These are phyloP conservation scores for Helicoverpa assulta DNA, from an alignment of 2,888 invertebrate species.

Conservation along the genomic window DNA sequence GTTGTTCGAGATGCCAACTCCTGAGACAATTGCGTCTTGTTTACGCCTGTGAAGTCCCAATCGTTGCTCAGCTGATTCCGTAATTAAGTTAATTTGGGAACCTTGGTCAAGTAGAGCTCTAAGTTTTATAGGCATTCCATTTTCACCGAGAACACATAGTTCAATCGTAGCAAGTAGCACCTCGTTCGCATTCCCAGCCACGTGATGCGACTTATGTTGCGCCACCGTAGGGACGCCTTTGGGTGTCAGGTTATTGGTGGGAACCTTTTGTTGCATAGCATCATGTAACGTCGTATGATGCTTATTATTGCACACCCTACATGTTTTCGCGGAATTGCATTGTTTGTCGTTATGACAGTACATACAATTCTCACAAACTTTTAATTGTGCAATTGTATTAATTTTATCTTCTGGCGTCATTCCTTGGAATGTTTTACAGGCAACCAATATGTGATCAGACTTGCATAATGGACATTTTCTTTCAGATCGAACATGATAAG, in stretches of 20 bases:
- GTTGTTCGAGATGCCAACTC: no score
- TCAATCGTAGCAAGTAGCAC: neutral
- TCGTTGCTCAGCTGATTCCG: no score
- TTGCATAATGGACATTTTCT: no score
- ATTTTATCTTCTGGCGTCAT: neutral
- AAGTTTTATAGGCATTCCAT: neutral
- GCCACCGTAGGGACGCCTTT: neutral
- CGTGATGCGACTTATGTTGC: neutral
- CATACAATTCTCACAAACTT: neutral
- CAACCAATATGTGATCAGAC: neutral
- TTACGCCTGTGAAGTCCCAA: no score
- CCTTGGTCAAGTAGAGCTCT: no score
- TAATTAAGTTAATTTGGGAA: no score
- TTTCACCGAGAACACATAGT: neutral
- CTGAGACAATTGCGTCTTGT: no score
- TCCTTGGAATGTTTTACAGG: neutral
- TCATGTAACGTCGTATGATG: neutral
- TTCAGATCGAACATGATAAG: no score
- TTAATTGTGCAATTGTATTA: neutral
- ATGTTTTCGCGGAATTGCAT: neutral
- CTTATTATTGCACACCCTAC: neutral
- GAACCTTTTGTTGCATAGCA: neutral
- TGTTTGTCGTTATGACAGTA: neutral
- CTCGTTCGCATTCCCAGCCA: neutral
- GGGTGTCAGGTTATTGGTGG: neutral